Conservation (phyloP, 2,113 vertebrate genomes). For the Cariama cristata region DNA sequence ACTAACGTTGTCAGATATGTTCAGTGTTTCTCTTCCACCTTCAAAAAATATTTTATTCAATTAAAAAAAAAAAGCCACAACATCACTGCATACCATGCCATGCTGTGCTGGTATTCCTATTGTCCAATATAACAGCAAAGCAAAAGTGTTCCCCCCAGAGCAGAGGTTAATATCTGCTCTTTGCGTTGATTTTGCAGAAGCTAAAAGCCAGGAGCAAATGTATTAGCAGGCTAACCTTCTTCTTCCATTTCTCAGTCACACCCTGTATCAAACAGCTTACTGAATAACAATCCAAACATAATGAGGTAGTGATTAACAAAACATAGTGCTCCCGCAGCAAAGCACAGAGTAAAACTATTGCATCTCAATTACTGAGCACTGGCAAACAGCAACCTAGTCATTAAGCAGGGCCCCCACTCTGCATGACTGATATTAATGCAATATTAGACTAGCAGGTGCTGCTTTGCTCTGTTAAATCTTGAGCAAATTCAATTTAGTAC, state of each 20-base stretch:
- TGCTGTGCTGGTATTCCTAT: not conserved
- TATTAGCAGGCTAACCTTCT: not conserved
- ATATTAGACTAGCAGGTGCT: conserved; percentile 39
- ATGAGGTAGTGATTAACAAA: conserved; percentile 6
- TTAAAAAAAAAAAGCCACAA: not conserved
- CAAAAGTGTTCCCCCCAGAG: not conserved
- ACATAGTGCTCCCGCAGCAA: not conserved
- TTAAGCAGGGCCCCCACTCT: not conserved
- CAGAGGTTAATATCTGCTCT: not conserved
- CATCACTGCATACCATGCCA: not conserved
- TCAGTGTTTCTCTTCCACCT: not conserved
- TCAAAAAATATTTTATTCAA: not conserved
- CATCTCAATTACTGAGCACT: not conserved
- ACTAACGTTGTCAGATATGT: not conserved
- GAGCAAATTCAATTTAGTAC: conserved; percentile 21
- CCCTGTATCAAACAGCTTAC: not conserved
- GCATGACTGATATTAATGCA: conserved; percentile 1
- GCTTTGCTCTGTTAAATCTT: conserved; percentile 6
- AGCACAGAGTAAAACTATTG: not conserved
- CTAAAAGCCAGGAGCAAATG: not conserved
- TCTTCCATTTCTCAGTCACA: not conserved
- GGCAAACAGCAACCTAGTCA: not conserved
- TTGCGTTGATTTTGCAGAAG: not conserved
- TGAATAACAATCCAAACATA: not conserved
- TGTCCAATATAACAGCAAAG: not conserved